A percentile compares a stretch with the other conserved stretches of the same genome.
Evolutionary conservation across 2,113 vertebrate species (phyloP).

Genomic region (Xenus cinereus): DNA sequence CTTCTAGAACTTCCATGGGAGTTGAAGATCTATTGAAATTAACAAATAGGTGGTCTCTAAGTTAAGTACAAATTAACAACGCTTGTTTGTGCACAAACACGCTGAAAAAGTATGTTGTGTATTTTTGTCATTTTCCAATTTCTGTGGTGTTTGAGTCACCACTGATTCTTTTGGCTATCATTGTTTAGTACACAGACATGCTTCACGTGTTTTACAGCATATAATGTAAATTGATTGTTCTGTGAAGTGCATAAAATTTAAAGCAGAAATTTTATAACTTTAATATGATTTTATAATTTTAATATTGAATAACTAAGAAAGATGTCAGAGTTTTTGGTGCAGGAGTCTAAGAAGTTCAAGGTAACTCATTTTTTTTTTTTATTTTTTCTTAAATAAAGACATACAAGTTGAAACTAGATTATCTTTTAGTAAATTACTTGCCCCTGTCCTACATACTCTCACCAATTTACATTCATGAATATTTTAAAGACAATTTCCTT

Average conservation of each 20-base stretch:
- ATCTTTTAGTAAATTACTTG: background rate
- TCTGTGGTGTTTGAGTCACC: background rate
- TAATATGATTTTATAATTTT: background rate
- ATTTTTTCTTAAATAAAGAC: background rate
- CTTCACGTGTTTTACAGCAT: background rate
- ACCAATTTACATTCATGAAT: background rate
- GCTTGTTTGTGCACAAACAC: background rate
- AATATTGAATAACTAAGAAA: background rate
- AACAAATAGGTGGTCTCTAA: background rate
- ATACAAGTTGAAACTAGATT: background rate
- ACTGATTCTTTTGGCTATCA: background rate
- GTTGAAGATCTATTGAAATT: background rate
- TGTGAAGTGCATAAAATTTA: background rate
- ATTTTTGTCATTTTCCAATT: background rate
- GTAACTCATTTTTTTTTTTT: background rate
- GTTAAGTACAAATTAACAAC: background rate
- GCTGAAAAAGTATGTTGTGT: background rate
- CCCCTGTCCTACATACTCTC: accelerated
- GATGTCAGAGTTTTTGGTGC: background rate
- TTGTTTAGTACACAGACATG: background rate
- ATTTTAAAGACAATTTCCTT: background rate
- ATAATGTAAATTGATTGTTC: background rate
- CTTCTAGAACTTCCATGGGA: background rate
- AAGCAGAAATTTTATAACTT: background rate
- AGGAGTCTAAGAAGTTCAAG: background rate